phyloP scores from a whole-genome alignment of 2,797 vertebrate genomes.

The Lagodon rhomboides region DNA sequence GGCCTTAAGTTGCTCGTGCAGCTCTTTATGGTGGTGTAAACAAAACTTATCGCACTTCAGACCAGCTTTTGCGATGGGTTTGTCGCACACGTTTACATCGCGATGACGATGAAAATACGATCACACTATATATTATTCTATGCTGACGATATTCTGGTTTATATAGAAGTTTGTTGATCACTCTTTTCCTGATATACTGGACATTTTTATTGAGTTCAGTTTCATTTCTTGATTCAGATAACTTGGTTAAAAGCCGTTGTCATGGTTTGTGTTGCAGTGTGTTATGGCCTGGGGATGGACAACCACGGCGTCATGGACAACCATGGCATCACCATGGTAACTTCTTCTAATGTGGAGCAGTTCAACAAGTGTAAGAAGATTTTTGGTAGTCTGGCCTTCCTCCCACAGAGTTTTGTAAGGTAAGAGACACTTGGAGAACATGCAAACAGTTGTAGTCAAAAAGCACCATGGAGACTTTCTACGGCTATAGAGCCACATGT shows the following conservation, averaged over 20 bases:
- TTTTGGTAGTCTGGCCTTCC: conserved; percentile 94
- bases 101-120: no score
- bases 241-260: background rate
- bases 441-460: background rate
- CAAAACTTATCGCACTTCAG: no score
- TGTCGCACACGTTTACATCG: no score
- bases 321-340: conserved; percentile 87
- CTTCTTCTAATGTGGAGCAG: conserved; percentile 89
- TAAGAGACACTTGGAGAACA: conserved; percentile 65
- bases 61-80: no score
- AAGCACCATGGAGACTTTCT: background rate
- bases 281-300: conserved; percentile 93
- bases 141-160: conserved; percentile 4
- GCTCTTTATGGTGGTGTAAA: no score
- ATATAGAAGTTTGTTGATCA: background rate
- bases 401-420: conserved; percentile 90
- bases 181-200: background rate
- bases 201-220: background rate
- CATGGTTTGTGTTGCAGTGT: conserved; percentile 82
- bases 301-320: conserved; percentile 76
- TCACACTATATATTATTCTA: background rate
- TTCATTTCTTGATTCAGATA: background rate
- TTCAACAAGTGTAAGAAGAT: conserved; percentile 93
- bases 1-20: no score
- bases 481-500: background rate